A percentile compares a stretch with the other conserved stretches of the same genome.
Conservation (phyloP, 2,113 vertebrate genomes). For the Sterna hirundo region DNA sequence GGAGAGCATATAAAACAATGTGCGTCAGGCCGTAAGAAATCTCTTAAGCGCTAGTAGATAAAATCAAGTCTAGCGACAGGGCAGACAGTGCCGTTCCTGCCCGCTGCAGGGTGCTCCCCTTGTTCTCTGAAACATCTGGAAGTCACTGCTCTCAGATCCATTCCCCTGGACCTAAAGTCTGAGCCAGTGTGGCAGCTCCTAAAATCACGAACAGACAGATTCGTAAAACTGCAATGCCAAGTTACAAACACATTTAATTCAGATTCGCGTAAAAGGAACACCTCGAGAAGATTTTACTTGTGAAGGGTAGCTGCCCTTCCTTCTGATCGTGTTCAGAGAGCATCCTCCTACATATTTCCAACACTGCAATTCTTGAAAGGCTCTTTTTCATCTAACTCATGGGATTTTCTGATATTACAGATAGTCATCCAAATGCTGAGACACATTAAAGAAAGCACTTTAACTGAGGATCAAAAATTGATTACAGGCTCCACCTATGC, state of each 20-base stretch:
- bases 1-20: background rate
- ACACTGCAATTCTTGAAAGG: background rate
- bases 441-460: background rate
- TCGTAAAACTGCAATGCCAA: background rate
- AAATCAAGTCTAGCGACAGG: background rate
- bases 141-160: background rate
- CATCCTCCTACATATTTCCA: background rate
- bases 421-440: background rate
- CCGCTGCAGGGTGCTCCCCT: background rate
- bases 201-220: background rate
- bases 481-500: background rate
- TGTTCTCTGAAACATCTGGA: background rate
- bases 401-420: background rate
- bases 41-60: background rate
- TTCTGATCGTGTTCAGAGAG: background rate
- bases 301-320: background rate
- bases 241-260: background rate
- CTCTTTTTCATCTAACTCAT: background rate
- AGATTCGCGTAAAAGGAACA: background rate
- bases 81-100: background rate
- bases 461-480: background rate
- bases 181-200: background rate
- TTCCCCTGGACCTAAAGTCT: background rate
- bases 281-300: background rate
- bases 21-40: background rate